These are phyloP conservation scores for Plumapathes pennacea DNA, from an alignment of 92 coral and sea anemone species.

Conservation along the genomic window DNA sequence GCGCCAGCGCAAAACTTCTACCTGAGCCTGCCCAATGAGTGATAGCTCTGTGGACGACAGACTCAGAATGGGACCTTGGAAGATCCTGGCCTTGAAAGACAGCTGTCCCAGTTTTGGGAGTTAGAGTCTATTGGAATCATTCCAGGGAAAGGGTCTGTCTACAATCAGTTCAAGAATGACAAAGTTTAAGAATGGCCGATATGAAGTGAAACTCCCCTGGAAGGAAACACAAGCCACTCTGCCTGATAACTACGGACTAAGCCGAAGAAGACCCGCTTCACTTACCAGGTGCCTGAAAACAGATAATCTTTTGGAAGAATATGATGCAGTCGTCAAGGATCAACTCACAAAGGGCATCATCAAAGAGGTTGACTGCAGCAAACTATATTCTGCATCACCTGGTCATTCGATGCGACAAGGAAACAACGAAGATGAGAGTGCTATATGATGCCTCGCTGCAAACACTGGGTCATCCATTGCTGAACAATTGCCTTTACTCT, in stretches of 20 bases:
- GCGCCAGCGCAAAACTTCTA: no score
- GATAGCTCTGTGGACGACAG: no score
- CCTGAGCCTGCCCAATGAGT: no score
- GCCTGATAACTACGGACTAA: conserved; percentile 32
- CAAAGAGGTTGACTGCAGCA: conserved; percentile 7
- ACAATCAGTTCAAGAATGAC: conserved; percentile 27
- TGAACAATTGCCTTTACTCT: no score
- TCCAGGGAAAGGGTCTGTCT: conserved; percentile 6
- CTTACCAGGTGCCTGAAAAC: conserved; percentile 14
- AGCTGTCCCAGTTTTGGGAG: conserved; percentile 19
- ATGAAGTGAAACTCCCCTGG: conserved; percentile 50
- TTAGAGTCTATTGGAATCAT: conserved; percentile 38
- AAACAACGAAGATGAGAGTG: no score
- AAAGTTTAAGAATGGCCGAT: conserved; percentile 11
- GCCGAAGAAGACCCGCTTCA: conserved; percentile 25
- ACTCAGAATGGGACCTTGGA: no score
- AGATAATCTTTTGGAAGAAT: conserved; percentile 18
- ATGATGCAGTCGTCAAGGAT: conserved; percentile 28
- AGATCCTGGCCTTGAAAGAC: no score
- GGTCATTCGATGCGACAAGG: no score
- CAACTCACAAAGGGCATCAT: conserved; percentile 21
- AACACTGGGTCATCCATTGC: no score
- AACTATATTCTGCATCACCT: no score
- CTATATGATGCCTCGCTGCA: no score
- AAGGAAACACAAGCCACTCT: conserved; percentile 28